Base-by-base conservation (phyloP, 1,140 invertebrate genomes). In the Drosophila tani region DNA sequence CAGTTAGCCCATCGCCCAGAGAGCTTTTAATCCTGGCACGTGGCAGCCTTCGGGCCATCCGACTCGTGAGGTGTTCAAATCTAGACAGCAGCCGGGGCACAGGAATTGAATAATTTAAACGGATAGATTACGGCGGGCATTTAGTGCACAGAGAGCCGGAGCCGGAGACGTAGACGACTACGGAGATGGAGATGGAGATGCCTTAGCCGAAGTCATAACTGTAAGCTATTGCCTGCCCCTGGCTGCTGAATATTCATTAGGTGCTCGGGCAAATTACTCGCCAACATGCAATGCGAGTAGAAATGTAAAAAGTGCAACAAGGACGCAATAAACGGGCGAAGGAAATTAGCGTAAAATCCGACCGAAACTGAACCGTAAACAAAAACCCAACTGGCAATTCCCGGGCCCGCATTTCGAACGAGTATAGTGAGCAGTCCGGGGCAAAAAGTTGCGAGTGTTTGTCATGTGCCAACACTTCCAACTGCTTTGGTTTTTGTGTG, bases 401-500 rank as follows among this genome's bases (percentile, higher is more conserved):
- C 58, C 21, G 14, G 27, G 41, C 63, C 74, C 74, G 75, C 78
- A 85, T 75, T 24, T 66, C 43, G 58, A 74, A 53, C 47, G 63
- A 58, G 57, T 32, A 41, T 57, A 67, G 57, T 45, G 29, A 43
- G 77, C 55, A 45, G 21, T 21, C 19, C 45, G 15, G 38, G 43
- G 76, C 76, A 87, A 85, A 88, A 90, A 90, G 85, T 90, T 88
- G 85, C 75, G 81, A 86, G 83, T 88, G 85, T 88, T 88, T 88
- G 85, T 90, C 85, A 88, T 88, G 74, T 88, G 85, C 78, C 85
- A 90, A 90, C 85, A 88, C 85, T 85, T 84, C 29, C 75, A 71
- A 69, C 71, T 77, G 83, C 68, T 88, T 83, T 51, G 53, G 71
- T 88, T 90, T 88, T 74, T 57, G 56, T 45, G 43, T 17, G n/a